Conservation (phyloP, 2,888 invertebrate genomes). For the Eupithecia subfuscata region DNA sequence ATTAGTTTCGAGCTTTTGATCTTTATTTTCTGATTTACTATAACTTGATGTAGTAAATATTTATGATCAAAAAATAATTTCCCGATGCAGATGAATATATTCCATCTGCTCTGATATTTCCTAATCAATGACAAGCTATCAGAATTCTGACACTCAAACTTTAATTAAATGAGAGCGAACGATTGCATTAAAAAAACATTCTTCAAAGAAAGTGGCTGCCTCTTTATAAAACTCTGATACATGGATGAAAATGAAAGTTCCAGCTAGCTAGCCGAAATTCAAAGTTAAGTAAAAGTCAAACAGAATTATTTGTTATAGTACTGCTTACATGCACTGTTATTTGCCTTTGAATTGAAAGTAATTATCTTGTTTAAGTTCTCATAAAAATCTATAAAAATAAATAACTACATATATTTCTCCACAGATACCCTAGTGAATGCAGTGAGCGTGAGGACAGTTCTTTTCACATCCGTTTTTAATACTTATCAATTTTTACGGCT, state of each 20-base stretch:
- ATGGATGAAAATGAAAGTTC: not conserved
- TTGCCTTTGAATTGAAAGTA: too few relatives aligned
- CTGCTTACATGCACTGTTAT: too few relatives aligned
- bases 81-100: not conserved
- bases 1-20: not conserved
- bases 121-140: slow-evolving; percentile 30
- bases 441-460: too few relatives aligned
- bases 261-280: not conserved
- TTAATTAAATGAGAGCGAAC: slow-evolving; percentile 35
- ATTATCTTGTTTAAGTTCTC: too few relatives aligned
- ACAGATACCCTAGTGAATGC: too few relatives aligned
- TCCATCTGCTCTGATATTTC: slow-evolving; percentile 10
- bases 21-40: not conserved
- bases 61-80: not conserved
- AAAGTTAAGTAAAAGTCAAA: too few relatives aligned
- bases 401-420: too few relatives aligned
- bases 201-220: slow-evolving; percentile 28
- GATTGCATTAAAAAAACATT: slow-evolving; percentile 32
- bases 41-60: not conserved
- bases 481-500: too few relatives aligned
- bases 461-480: too few relatives aligned
- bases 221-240: not conserved
- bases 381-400: too few relatives aligned
- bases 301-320: too few relatives aligned
- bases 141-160: slow-evolving; percentile 26